A percentile compares a stretch with the other conserved stretches of the same genome.
phyloP scores from a whole-genome alignment of 2,888 invertebrate genomes.

The Epinotia ramella region DNA sequence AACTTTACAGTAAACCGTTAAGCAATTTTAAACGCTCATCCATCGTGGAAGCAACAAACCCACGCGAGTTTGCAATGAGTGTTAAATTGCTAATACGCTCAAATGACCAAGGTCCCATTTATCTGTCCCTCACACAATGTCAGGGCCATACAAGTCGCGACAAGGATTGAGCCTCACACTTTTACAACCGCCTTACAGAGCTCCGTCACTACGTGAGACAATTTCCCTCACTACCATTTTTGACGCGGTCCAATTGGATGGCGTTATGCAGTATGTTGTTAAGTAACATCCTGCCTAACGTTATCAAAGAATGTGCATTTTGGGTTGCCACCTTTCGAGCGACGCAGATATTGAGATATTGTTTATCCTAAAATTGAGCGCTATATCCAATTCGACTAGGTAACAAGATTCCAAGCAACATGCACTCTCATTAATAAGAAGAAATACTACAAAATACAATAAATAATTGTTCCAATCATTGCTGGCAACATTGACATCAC shows the following conservation, averaged over 20 bases:
- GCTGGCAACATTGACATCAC: no score
- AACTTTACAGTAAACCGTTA: background rate
- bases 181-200: constrained; percentile 35
- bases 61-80: background rate
- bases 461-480: no score
- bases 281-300: background rate
- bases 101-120: constrained; percentile 19
- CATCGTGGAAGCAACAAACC: background rate
- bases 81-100: constrained; percentile 14
- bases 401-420: no score
- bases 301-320: background rate
- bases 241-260: constrained; percentile 66
- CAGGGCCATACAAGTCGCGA: constrained; percentile 36
- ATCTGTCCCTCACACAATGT: constrained; percentile 31
- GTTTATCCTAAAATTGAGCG: no score
- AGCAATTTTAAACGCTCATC: background rate
- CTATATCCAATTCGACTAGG: no score
- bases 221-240: constrained; percentile 67
- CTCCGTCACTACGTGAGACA: constrained; percentile 62
- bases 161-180: constrained; percentile 36
- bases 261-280: constrained; percentile 12
- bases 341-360: no score
- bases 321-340: no score
- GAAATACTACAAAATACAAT: no score
- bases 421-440: no score